Evolutionary conservation across 2,888 invertebrate species (phyloP).

Genomic region (Odontocolon sp.): DNA sequence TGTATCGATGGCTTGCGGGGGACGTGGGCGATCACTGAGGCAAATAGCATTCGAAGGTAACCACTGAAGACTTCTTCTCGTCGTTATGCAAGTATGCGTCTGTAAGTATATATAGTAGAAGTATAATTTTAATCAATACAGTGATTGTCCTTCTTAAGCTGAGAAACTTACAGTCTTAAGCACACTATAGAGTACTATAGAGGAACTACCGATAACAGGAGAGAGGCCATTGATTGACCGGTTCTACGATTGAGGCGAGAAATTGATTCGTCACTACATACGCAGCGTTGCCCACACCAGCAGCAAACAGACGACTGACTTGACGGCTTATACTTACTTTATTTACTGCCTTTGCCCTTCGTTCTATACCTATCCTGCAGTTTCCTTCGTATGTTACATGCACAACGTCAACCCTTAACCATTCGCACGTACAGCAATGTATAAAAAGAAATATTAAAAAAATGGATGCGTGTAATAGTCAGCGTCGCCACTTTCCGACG

Average conservation of each 20-base stretch:
- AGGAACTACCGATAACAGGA: too few species aligned
- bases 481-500: background rate
- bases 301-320: slow-evolving; percentile 12
- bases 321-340: slow-evolving; percentile 37
- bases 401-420: background rate
- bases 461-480: background rate
- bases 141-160: too few species aligned
- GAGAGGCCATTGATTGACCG: slow-evolving; percentile 12
- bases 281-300: slow-evolving; percentile 25
- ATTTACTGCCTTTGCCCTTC: slow-evolving; percentile 22
- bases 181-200: too few species aligned
- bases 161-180: too few species aligned
- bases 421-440: slow-evolving; percentile 13
- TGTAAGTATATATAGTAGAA: background rate
- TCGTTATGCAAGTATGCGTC: slow-evolving; percentile 17
- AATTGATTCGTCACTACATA: slow-evolving; percentile 76
- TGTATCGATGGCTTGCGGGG: slow-evolving; percentile 63
- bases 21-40: slow-evolving; percentile 67
- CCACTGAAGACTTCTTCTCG: slow-evolving; percentile 13
- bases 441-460: background rate
- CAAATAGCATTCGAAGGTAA: slow-evolving; percentile 64
- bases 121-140: too few species aligned
- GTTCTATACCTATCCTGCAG: too few species aligned
- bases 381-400: background rate
- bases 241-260: slow-evolving; percentile 63